Conservation (phyloP, 2,113 vertebrate species). For the Eira barbara region DNA sequence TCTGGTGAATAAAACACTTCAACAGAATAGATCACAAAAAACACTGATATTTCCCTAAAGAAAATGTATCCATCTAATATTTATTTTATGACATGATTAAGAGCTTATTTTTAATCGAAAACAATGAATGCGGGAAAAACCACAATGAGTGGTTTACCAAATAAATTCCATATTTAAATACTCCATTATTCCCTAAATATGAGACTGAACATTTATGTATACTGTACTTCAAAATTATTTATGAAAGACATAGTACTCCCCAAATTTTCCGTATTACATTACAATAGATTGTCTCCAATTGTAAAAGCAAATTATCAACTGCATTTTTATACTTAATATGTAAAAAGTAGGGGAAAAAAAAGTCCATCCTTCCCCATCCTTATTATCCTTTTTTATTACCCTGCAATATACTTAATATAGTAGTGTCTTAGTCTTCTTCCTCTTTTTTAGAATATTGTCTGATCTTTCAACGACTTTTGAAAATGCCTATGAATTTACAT, state of each 20-base stretch:
- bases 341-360: not conserved
- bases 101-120: not conserved
- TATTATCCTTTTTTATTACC: not conserved
- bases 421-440: not conserved
- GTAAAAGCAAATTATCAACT: conserved; percentile 31
- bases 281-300: not conserved
- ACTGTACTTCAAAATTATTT: not conserved
- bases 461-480: conserved; percentile 2
- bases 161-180: conserved; percentile 7
- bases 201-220: not conserved
- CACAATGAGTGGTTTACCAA: not conserved
- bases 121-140: not conserved
- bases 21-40: conserved; percentile 47
- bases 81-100: conserved; percentile 34
- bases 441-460: conserved; percentile 21
- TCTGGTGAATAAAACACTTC: conserved; percentile 61
- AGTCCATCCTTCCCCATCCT: not conserved
- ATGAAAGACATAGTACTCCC: not conserved
- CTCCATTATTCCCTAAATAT: conserved; percentile 8
- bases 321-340: not conserved
- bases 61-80: not conserved
- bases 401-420: not conserved
- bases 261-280: not conserved
- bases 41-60: not conserved
- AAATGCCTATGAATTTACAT: not conserved